Evolutionary conservation across 2,113 vertebrate genomes (phyloP).

Genomic region (Stomatorhinus ivindoensis): DNA sequence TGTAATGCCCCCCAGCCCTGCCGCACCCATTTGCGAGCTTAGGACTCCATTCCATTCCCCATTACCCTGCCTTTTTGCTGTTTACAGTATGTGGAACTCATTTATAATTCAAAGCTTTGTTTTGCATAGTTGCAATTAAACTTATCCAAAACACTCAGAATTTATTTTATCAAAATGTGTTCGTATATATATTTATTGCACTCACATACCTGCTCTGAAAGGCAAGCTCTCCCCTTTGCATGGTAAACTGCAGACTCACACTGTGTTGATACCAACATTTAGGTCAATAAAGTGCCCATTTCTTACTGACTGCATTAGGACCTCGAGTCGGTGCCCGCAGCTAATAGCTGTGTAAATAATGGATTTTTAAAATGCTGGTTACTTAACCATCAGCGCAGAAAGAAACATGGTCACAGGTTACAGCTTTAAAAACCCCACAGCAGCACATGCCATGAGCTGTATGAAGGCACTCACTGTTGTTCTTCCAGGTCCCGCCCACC

Average conservation of each 20-base stretch:
- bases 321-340: neutral
- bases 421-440: neutral
- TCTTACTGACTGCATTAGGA: neutral
- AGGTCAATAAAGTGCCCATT: neutral
- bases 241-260: neutral
- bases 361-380: neutral
- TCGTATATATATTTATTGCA: neutral
- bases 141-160: neutral
- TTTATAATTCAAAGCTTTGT: neutral
- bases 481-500: neutral
- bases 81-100: neutral
- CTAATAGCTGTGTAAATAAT: neutral
- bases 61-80: neutral
- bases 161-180: neutral
- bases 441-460: neutral
- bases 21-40: neutral
- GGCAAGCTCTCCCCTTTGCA: neutral
- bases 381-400: neutral
- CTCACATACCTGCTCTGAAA: neutral
- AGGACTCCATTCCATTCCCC: neutral
- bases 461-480: neutral
- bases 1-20: neutral
- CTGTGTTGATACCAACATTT: neutral
- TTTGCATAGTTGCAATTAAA: neutral
- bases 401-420: neutral